Conservation (phyloP, 2,113 vertebrate genomes). For the Lepidothrix coronata region DNA sequence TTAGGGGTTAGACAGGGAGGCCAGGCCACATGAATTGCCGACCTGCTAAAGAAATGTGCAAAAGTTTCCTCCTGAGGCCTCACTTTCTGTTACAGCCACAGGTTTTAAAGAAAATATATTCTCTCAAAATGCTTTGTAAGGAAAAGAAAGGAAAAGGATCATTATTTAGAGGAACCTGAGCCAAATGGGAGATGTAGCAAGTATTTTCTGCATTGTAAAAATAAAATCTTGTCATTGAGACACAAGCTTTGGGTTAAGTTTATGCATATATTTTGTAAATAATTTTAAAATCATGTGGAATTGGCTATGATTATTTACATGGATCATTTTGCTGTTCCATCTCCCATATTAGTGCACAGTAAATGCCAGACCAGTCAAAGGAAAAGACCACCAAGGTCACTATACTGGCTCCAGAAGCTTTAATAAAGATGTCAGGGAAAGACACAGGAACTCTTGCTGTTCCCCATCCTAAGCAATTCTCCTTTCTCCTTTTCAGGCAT, state of each 20-base stretch:
- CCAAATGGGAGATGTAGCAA: not conserved
- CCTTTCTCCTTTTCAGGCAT: not conserved
- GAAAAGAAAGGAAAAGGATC: not conserved
- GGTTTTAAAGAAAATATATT: slow-evolving; percentile 9
- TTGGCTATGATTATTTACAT: not conserved
- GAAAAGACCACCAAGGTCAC: not conserved
- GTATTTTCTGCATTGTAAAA: not conserved
- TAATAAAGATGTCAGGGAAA: not conserved
- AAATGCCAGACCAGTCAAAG: not conserved
- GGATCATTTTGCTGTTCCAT: not conserved
- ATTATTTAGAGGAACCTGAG: not conserved
- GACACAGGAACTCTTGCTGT: not conserved
- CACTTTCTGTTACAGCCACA: not conserved
- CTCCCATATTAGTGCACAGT: not conserved
- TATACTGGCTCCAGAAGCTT: not conserved
- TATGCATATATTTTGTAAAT: not conserved
- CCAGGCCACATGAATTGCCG: not conserved
- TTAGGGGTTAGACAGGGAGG: not conserved
- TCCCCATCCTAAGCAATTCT: not conserved
- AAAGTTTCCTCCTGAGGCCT: not conserved
- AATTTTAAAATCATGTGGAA: not conserved
- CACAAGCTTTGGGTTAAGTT: not conserved
- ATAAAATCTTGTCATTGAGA: not conserved
- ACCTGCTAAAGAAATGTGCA: not conserved
- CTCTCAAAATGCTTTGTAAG: not conserved